These are phyloP conservation scores for Ictalurus furcatus DNA, from an alignment of 2,113 vertebrate genomes.

Conservation along the genomic window DNA sequence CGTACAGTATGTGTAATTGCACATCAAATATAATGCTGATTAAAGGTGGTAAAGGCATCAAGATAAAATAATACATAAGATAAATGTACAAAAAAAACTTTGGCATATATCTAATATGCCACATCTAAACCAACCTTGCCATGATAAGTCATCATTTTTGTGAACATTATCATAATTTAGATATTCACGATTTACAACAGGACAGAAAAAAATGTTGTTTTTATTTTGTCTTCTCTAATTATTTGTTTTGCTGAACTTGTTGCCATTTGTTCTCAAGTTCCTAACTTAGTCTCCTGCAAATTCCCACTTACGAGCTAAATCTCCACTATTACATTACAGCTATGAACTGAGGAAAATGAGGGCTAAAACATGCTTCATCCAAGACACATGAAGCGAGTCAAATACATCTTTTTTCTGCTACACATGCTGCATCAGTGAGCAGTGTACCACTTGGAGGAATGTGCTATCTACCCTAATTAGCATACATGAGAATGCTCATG, in stretches of 20 bases:
- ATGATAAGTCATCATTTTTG: background rate
- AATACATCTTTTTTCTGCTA: background rate
- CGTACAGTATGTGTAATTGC: background rate
- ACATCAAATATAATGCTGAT: background rate
- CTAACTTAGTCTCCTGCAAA: background rate
- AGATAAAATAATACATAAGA: background rate
- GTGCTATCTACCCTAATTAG: background rate
- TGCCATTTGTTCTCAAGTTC: background rate
- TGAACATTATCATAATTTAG: background rate
- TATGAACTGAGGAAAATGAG: background rate
- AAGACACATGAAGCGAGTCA: background rate
- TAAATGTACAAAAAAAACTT: background rate
- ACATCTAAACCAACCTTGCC: background rate
- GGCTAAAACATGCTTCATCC: background rate
- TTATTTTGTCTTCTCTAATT: background rate
- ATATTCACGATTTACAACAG: background rate
- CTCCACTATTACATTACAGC: background rate
- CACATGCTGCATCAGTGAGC: background rate
- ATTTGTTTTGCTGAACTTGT: background rate
- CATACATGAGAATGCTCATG: background rate
- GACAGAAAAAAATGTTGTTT: too few species aligned
- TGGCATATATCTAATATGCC: background rate
- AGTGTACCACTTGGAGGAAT: background rate
- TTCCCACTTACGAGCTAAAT: background rate
- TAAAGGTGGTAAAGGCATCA: background rate